Percentiles rank a stretch among this genome's conserved stretches.
Conservation (phyloP, 2,113 vertebrate genomes). For the Paedocypris sp. region DNA sequence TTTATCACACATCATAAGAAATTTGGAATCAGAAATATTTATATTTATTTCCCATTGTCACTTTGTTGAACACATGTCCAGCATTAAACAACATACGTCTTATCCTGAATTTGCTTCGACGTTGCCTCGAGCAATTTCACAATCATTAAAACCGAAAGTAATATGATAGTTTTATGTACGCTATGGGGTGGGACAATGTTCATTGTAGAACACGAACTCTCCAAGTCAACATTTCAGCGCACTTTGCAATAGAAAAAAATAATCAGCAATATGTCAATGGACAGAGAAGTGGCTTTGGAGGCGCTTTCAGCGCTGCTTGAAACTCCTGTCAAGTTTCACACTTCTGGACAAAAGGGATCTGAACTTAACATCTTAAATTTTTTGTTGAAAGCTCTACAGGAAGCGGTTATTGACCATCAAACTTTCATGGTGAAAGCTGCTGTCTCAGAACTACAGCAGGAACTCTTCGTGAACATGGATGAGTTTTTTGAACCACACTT, state of each 20-base stretch:
- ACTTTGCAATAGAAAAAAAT: neutral
- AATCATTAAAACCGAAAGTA: too few species aligned
- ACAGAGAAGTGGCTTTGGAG: slow-evolving; percentile 6
- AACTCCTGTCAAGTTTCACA: neutral
- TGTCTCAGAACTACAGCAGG: neutral
- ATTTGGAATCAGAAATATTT: too few species aligned
- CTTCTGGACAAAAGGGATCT: neutral
- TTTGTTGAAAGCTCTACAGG: neutral
- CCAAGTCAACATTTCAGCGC: neutral
- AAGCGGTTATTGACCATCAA: too few species aligned
- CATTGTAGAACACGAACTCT: neutral
- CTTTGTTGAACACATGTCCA: too few species aligned
- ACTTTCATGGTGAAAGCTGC: too few species aligned
- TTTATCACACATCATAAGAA: too few species aligned
- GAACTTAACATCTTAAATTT: slow-evolving; percentile 5
- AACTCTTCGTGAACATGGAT: slow-evolving; percentile 23
- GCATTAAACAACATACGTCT: too few species aligned
- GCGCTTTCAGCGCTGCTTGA: neutral
- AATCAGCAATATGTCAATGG: neutral
- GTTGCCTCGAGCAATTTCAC: too few species aligned
- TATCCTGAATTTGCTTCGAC: too few species aligned
- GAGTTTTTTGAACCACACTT: slow-evolving; percentile 17
- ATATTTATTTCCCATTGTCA: too few species aligned
- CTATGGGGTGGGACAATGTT: too few species aligned
- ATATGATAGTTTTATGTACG: too few species aligned